Evolutionary conservation across 35 echinoderm and acorn worm genomes (phyloP).

Genomic region (Ophiothrix spiculata): DNA sequence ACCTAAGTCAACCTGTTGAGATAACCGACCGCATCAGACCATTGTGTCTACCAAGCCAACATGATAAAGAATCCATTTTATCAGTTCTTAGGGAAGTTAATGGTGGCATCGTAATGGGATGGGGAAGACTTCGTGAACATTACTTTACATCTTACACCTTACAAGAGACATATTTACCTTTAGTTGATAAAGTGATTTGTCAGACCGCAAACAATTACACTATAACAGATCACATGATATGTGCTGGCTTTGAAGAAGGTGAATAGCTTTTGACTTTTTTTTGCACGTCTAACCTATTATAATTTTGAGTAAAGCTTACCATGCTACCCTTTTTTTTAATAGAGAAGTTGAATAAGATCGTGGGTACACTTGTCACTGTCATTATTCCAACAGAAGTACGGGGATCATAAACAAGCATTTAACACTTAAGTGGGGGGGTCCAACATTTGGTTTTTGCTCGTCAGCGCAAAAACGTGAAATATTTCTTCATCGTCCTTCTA

Average conservation of each 20-base stretch:
- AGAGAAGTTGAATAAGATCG: no score
- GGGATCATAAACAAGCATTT: background rate
- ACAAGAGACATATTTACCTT: background rate
- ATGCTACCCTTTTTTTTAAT: no score
- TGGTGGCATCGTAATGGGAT: background rate
- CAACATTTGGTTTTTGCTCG: no score
- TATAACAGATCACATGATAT: slow-evolving; percentile 7
- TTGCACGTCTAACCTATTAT: no score
- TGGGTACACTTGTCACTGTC: no score
- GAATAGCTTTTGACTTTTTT: no score
- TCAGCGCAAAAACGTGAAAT: no score
- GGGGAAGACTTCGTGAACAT: background rate
- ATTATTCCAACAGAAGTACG: no score
- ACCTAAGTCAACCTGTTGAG: background rate
- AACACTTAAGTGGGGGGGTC: background rate
- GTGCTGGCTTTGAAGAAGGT: no score
- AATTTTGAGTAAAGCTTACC: no score
- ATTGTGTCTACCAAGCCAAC: background rate
- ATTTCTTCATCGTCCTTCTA: no score
- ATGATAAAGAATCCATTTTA: background rate
- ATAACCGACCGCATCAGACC: background rate
- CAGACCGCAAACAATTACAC: background rate
- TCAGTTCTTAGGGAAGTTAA: background rate
- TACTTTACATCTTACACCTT: background rate
- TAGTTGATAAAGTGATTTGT: background rate